These are phyloP conservation scores for Danio rerio DNA, from an alignment of 2,113 vertebrate species.

Conservation along the genomic window GRCz12tu NC_133180.1:37437001-37437500, in stretches of 20 bases:
- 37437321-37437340: constrained; percentile 4
- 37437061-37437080: constrained; percentile 7
- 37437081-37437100: constrained; percentile 24
- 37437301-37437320: neutral
- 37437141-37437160: neutral
- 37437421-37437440: neutral
- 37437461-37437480: neutral
- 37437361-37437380: neutral
- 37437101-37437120: neutral
- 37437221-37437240: neutral
- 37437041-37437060: neutral
- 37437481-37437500: too few relatives aligned
- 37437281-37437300: constrained; percentile 17
- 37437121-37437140: neutral
- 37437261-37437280: neutral
- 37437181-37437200: neutral
- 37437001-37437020: neutral
- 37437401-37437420: constrained; percentile 11
- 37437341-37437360: constrained; percentile 25
- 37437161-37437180: neutral
- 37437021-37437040: neutral
- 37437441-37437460: neutral
- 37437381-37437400: neutral
- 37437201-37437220: constrained; percentile 5
- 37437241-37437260: neutral